Evolutionary conservation across 2,888 invertebrate genomes (phyloP).

Genomic region (Rhagonycha fulva): DNA sequence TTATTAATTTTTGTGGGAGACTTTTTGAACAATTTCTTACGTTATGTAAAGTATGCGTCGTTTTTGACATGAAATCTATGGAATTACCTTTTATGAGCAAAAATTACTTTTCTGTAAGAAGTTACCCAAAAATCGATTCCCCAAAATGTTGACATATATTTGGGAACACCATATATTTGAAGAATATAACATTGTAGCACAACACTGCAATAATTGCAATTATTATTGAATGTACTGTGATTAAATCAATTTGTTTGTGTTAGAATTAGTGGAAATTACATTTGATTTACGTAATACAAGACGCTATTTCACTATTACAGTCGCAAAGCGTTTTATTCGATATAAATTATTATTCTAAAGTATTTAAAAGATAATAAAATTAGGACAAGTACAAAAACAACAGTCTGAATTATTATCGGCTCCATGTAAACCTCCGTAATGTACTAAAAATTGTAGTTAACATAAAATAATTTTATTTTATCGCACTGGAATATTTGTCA

Average conservation of each 20-base stretch:
- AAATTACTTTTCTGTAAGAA: too few relatives aligned
- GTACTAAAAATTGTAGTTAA: not conserved
- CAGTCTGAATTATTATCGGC: not conserved
- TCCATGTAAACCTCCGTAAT: not conserved
- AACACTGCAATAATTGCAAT: not conserved
- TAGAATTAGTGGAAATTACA: not conserved
- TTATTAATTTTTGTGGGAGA: too few relatives aligned
- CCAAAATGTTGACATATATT: too few relatives aligned
- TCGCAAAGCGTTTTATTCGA: not conserved
- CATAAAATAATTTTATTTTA: not conserved
- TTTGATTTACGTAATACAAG: not conserved
- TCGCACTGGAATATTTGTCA: not conserved
- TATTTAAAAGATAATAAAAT: conserved; percentile 1
- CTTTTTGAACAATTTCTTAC: too few relatives aligned
- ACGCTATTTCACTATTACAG: not conserved
- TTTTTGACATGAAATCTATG: too few relatives aligned
- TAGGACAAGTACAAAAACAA: conserved; percentile 3
- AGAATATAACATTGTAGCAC: too few relatives aligned
- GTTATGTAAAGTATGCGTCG: too few relatives aligned
- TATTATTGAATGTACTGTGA: not conserved
- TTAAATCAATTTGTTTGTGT: not conserved
- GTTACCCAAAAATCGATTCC: too few relatives aligned
- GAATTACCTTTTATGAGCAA: too few relatives aligned
- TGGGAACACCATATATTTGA: too few relatives aligned
- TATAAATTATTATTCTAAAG: not conserved